Evolutionary conservation across 2,888 invertebrate genomes (phyloP).

Genomic region (Oegoconia quadripuncta): DNA sequence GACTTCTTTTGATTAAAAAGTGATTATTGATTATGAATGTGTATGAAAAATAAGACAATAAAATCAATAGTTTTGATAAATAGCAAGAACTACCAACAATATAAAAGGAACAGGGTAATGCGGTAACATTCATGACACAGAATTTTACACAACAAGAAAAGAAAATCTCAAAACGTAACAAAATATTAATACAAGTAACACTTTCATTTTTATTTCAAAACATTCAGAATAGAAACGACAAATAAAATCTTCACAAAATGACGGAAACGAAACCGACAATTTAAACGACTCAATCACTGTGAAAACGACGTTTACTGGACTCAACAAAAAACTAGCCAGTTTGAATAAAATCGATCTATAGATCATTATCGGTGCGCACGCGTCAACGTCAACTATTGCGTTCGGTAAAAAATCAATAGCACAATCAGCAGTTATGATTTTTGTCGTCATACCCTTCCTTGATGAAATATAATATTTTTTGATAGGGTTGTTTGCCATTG

Average conservation of each 20-base stretch:
- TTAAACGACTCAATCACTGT: conserved; percentile 13
- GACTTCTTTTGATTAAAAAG: no score
- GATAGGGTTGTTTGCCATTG: conserved; percentile 48
- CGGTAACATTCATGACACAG: no score
- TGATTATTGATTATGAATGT: no score
- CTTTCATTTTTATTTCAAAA: no score
- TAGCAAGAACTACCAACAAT: no score
- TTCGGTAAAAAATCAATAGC: conserved; percentile 44
- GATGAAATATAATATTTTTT: conserved; percentile 66
- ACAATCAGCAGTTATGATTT: conserved; percentile 43
- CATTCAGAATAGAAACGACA: neutral
- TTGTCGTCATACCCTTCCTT: conserved; percentile 36
- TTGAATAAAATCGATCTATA: conserved; percentile 41
- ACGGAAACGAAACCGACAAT: neutral
- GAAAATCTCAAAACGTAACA: no score
- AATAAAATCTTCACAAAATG: neutral
- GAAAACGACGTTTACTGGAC: conserved; percentile 12
- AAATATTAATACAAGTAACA: no score
- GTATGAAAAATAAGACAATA: no score
- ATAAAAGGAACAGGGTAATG: no score
- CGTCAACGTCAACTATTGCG: conserved; percentile 52
- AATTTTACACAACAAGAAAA: no score
- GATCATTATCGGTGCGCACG: conserved; percentile 54
- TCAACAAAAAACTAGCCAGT: conserved; percentile 12
- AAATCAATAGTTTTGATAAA: no score